Evolutionary conservation across 30 jellyfish, hydroid and myxozoan genomes (phyloP).

Genomic region (Hydractinia echinata): DNA sequence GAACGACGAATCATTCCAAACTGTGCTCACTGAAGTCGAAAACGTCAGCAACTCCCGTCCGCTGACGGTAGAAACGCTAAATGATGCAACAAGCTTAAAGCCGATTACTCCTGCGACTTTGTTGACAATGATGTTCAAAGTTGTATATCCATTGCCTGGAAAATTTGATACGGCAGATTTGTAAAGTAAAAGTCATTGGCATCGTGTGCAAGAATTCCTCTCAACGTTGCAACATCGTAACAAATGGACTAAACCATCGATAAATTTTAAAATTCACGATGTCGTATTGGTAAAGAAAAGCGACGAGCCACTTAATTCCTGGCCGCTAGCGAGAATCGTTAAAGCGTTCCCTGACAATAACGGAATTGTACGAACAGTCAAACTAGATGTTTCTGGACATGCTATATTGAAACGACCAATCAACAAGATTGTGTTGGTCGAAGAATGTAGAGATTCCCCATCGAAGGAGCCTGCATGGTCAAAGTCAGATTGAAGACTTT

Average conservation of each 20-base stretch:
- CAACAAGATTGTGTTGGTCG: too few species aligned
- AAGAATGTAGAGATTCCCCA: too few species aligned
- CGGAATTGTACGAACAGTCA: too few species aligned
- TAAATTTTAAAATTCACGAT: constrained; percentile 26
- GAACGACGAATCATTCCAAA: constrained; percentile 1
- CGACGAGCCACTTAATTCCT: too few species aligned
- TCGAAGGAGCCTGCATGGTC: too few species aligned
- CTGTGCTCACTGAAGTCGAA: constrained; percentile 38
- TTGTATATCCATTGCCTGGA: constrained; percentile 31
- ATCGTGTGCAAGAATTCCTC: constrained; percentile 30
- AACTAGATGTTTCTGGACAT: too few species aligned
- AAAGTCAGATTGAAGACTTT: too few species aligned
- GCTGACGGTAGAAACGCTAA: constrained; percentile 25
- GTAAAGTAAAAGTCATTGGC: constrained; percentile 7
- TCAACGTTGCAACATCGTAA: constrained; percentile 3
- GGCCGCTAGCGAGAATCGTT: too few species aligned
- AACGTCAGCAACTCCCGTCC: constrained; percentile 29
- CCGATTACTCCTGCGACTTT: constrained; percentile 3
- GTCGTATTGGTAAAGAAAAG: constrained; percentile 15
- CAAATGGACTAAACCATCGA: neutral
- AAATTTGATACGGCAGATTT: constrained; percentile 3
- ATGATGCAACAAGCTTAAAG: constrained; percentile 9
- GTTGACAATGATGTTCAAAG: constrained; percentile 21
- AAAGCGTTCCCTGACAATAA: too few species aligned
- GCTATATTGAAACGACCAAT: too few species aligned